Percentiles rank a stretch among this genome's conserved stretches.
Conservation (phyloP, 1,140 invertebrate genomes). For the Ladona fulva region DNA sequence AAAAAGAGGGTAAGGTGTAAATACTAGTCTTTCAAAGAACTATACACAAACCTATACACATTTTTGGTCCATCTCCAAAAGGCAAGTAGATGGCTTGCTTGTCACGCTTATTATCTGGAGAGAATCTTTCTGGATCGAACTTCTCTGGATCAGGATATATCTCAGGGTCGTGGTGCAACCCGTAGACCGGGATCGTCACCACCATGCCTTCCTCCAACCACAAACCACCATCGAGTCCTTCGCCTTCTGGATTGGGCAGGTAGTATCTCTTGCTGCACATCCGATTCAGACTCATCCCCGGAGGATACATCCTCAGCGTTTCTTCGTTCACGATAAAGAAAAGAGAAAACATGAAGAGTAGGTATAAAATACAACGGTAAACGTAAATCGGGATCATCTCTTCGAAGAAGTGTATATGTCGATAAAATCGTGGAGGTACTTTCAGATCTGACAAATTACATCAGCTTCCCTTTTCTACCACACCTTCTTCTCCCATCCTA, state of each 20-base stretch:
- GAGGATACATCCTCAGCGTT: slow-evolving; percentile 38
- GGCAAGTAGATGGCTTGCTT: slow-evolving; percentile 36
- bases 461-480: too few species aligned
- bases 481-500: too few species aligned
- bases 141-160: slow-evolving; percentile 50
- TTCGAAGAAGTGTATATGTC: too few species aligned
- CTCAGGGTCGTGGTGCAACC: slow-evolving; percentile 48
- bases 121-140: slow-evolving; percentile 46
- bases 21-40: too few species aligned
- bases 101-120: slow-evolving; percentile 32
- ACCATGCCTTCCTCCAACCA: slow-evolving; percentile 39
- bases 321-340: slow-evolving; percentile 25
- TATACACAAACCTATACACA: slow-evolving; percentile 42
- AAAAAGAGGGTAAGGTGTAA: too few species aligned
- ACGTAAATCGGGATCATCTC: too few species aligned
- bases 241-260: slow-evolving; percentile 29
- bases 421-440: too few species aligned
- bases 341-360: too few species aligned
- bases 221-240: slow-evolving; percentile 13
- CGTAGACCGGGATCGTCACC: slow-evolving; percentile 40
- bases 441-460: too few species aligned
- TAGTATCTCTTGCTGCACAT: slow-evolving; percentile 29
- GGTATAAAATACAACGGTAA: too few species aligned
- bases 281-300: slow-evolving; percentile 28
- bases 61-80: slow-evolving; percentile 39